A percentile compares a stretch with the other conserved stretches of the same genome.
Evolutionary conservation across 2,113 vertebrate species (phyloP).

Genomic region (Proteles cristata): DNA sequence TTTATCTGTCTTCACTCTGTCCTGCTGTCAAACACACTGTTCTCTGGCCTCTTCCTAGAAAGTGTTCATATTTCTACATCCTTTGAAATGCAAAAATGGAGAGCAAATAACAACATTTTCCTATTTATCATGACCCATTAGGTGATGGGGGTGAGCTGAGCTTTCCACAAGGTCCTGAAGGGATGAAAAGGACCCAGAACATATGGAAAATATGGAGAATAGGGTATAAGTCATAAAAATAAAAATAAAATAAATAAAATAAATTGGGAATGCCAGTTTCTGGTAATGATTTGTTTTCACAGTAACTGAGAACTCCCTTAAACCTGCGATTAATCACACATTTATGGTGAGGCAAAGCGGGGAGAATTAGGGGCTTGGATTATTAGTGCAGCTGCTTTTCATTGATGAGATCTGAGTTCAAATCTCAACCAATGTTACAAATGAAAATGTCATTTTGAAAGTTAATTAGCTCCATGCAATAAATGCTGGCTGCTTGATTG

Average conservation of each 20-base stretch:
- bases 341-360: slow-evolving; percentile 75
- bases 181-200: slow-evolving; percentile 73
- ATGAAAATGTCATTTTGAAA: slow-evolving; percentile 78
- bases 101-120: slow-evolving; percentile 40
- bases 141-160: slow-evolving; percentile 68
- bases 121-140: slow-evolving; percentile 57
- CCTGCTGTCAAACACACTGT: accelerated
- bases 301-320: slow-evolving; percentile 84
- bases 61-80: background rate
- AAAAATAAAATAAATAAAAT: slow-evolving; percentile 90
- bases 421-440: slow-evolving; percentile 70
- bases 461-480: slow-evolving; percentile 79
- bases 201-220: slow-evolving; percentile 87
- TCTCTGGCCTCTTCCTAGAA: background rate
- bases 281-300: slow-evolving; percentile 87
- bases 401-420: slow-evolving; percentile 81
- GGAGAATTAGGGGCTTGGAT: slow-evolving; percentile 67
- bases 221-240: slow-evolving; percentile 86
- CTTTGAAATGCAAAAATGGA: background rate
- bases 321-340: slow-evolving; percentile 81
- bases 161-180: slow-evolving; percentile 64
- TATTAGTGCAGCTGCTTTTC: slow-evolving; percentile 78
- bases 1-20: background rate
- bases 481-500: slow-evolving; percentile 78
- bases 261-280: slow-evolving; percentile 84